Conservation (phyloP, 2,888 invertebrate genomes). For the Ormia ochracea region DNA sequence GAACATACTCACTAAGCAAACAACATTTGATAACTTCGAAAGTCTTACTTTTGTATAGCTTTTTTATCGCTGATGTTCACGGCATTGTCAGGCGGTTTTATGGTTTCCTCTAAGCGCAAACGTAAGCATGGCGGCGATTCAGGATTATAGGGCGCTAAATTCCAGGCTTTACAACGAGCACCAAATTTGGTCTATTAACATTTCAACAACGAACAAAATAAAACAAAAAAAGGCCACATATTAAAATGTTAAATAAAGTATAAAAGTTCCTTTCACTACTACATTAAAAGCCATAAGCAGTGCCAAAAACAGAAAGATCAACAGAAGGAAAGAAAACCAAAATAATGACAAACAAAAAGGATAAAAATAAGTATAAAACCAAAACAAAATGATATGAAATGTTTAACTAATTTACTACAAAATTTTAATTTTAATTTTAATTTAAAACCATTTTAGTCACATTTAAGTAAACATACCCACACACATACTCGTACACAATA, state of each 20-base stretch:
- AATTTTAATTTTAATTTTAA: background rate
- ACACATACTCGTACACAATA: background rate
- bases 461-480: constrained; percentile 6
- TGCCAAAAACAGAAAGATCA: constrained; percentile 30
- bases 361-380: constrained; percentile 5
- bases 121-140: constrained; percentile 80
- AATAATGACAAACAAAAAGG: constrained; percentile 13
- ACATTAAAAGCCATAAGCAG: constrained; percentile 57
- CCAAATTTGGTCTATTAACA: constrained; percentile 85
- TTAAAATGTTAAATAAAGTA: constrained; percentile 3
- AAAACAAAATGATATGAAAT: constrained; percentile 42
- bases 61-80: constrained; percentile 71
- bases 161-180: constrained; percentile 88
- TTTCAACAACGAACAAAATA: constrained; percentile 5
- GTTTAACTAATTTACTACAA: constrained; percentile 28
- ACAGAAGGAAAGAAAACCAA: background rate
- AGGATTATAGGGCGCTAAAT: constrained; percentile 80
- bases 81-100: constrained; percentile 76
- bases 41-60: constrained; percentile 72
- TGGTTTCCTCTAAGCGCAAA: constrained; percentile 80
- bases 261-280: constrained; percentile 25
- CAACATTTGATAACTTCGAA: background rate
- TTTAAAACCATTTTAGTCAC: too few species aligned
- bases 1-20: background rate
- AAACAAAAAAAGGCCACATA: background rate